Base-by-base conservation (phyloP, 2,888 invertebrate genomes). In the Agrotis ipsilon region DNA sequence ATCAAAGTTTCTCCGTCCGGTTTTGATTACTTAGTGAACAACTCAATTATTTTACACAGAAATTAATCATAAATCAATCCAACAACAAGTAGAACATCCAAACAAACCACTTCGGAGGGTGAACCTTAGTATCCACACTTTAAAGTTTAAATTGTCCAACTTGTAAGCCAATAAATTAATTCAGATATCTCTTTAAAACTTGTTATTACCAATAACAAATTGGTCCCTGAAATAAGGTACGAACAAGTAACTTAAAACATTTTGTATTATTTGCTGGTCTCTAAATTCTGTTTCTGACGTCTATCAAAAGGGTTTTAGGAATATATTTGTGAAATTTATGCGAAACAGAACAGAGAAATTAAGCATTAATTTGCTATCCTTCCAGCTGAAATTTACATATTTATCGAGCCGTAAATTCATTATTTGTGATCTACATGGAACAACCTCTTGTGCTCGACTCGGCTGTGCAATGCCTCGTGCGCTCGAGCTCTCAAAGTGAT, bases 281-380 rank as follows among this genome's bases (percentile, higher is more conserved):
- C 85, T 83, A 87, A 91, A 90, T 91, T 88, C 87, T 89, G 84
- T 87, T 86, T 82, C 82, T 81, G 81, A 81, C 85, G 84, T 87
- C 86, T 87, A 89, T 88, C 89, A 87, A 90, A 92, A 91, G 88
- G 91, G 89, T 86, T 91, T 89, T 77, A 80, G 83, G 88, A 91
- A 93, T 93, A 91, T 88, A 92, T 93, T 94, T 91, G 87, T 80
- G 59, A 86, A 93, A 93, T 92, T 93, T 93, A 94, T 93, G 92
- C 92, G 88, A 89, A 92, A 93, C 90, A 90, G 90, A 93, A 92
- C 90, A 90, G 88, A 90, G 89, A 92, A 92, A 93, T 93, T 93
- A 92, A 91, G 91, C 92, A 92, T 93, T 92, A 94, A 94, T 93
- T 93, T 92, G 89, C 87, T 90, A 89, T 92, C 91, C 91, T 90